Percentiles rank a stretch among this genome's conserved stretches.
Conservation (phyloP, 2,888 invertebrate genomes). For the Artemia sp. region DNA sequence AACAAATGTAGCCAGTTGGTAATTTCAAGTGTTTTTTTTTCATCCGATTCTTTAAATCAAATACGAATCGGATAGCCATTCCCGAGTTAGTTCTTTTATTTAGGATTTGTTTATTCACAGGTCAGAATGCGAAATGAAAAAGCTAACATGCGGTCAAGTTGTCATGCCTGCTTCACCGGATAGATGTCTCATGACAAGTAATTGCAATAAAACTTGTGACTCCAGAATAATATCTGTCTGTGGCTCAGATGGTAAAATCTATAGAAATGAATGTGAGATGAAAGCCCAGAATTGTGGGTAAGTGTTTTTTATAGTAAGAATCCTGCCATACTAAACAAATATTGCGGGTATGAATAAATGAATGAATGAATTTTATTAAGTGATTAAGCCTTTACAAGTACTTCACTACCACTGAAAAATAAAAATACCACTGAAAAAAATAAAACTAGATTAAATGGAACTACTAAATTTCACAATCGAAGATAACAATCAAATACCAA, state of each 20-base stretch:
- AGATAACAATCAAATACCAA: too few relatives aligned
- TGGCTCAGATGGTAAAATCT: slow-evolving; percentile 74
- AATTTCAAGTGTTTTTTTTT: background rate
- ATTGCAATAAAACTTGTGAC: slow-evolving; percentile 53
- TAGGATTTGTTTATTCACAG: slow-evolving; percentile 32
- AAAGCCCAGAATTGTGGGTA: slow-evolving; percentile 74
- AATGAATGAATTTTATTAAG: too few relatives aligned
- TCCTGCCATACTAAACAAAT: too few relatives aligned
- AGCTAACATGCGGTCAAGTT: slow-evolving; percentile 64
- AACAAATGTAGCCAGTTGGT: too few relatives aligned
- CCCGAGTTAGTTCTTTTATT: background rate
- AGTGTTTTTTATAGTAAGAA: slow-evolving; percentile 26
- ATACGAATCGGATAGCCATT: background rate
- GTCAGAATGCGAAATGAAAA: slow-evolving; percentile 64
- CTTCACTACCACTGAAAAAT: too few relatives aligned
- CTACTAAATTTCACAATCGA: too few relatives aligned
- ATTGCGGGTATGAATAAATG: too few relatives aligned
- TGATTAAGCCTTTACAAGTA: too few relatives aligned
- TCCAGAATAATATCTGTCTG: slow-evolving; percentile 56
- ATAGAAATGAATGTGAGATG: slow-evolving; percentile 78
- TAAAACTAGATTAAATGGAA: too few relatives aligned
- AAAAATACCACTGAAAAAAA: too few relatives aligned
- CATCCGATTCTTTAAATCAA: background rate
- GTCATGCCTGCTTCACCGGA: slow-evolving; percentile 64
- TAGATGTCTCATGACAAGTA: slow-evolving; percentile 67